Evolutionary conservation across 2,888 invertebrate genomes (phyloP), one percentile per base, ranked within the genome.

Genomic region (Galerucella calmariensis): DNA sequence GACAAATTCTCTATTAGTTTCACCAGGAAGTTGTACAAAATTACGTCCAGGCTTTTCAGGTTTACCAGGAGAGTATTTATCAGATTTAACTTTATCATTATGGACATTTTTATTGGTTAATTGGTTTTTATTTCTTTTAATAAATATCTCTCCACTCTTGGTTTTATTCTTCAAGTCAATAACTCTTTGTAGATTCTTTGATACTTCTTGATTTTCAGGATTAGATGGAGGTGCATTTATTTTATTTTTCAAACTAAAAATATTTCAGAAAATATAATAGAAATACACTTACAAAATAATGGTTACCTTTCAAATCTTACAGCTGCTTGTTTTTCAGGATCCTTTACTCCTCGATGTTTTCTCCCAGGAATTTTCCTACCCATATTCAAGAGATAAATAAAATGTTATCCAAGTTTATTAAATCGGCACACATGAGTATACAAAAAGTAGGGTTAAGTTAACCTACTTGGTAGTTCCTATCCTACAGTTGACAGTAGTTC

Each of bases 291-390:
- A 41, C 56, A 44, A 14, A 27, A 65, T 58, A 27, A 14, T 44
- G 9, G n/a, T 14, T 89, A 95, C 95, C 90, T 91, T 81, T 90
- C 89, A 67, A 91, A 85, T 77, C 92, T 89, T 81, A 88, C 88
- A 9, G 90, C 92, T 78, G 90, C 90, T 85, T 95, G 95, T 82
- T 92, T 91, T 35, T 92, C 85, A 1, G 94, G 94, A 88, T 95
- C 95, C 83, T 93, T 93, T 1, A 94, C 90, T 27, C 94, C 94
- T 77, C 91, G 90, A 83, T 95, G 95, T 86, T 94, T 95, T 80
- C 93, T 92, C 41, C 93, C 93, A 41, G 95, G 95, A 84, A 95
- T 95, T 90, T 95, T 95, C 66, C 95, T 88, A 65, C 92, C 92
- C 92, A 93, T 93, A 86, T 85, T 67, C 14, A 67, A 61, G 2